Evolutionary conservation across 2,888 invertebrate genomes (phyloP), one percentile per base, ranked within the genome.

Genomic region (Exocentrus adspersus): DNA sequence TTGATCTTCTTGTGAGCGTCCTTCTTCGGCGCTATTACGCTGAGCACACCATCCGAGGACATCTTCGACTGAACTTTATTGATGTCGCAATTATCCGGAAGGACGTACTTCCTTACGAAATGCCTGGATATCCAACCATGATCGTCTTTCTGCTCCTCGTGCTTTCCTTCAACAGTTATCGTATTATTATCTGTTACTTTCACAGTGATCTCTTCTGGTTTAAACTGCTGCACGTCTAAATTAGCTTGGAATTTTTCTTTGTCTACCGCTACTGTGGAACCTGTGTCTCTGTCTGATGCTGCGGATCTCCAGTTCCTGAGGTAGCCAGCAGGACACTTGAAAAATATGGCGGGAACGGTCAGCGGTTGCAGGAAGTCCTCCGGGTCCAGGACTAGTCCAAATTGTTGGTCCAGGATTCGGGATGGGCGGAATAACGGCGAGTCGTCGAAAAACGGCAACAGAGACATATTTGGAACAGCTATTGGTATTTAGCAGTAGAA

Each of bases 161-260:
- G 93, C 77, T 89, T 92, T 0, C 90, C 93, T 79, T 93, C 91
- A n/a, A 92, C 85, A 53, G 89, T 86, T 20, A 94, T 86, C 59
- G 85, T 43, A 19, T 43, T 86, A 67, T 89, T 77, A 5, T 92
- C 92, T 0, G 90, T 85, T 79, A 65, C 85, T 80, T 92, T 92
- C 16, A 94, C 92, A 7, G 87, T 85, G 21, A 94, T 88, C 80
- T 94, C 93, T 12, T 89, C 87, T 0, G 93, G 93, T 12, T 86
- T 83, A 75, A 92, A 93, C 72, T 92, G 91, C 75, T 90, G 88
- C 0, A 93, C 91, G 76, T 43, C 43, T 5, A 43, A 2, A 9
- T 19, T 43, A 1, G 17, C 17, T 19, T 48, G 32, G 20, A 58
- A 58, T 19, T 58, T 58, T 16, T 58, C 41, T 32, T 58, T 58